A percentile compares a stretch with the other conserved stretches of the same genome.
Evolutionary conservation across 53 echinoderm and acorn worm species (phyloP).

Genomic region (Paelopatides confundens): DNA sequence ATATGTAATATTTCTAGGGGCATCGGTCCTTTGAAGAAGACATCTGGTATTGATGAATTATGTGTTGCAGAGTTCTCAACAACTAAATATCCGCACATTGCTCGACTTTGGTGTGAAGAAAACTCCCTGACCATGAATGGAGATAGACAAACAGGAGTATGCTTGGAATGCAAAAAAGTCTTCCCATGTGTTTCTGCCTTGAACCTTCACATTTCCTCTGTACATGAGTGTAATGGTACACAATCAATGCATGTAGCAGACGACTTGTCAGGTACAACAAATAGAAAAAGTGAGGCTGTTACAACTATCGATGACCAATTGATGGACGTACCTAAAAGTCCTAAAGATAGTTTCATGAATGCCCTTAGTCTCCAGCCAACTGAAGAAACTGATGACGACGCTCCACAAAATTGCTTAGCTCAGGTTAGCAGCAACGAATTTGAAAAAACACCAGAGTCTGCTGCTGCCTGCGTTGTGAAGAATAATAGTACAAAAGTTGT

Average conservation of each 20-base stretch:
- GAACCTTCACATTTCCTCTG: slow-evolving; percentile 62
- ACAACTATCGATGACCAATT: too few species aligned
- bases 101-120: slow-evolving; percentile 96
- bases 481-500: not conserved
- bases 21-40: slow-evolving; percentile 37
- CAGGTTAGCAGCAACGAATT: not conserved
- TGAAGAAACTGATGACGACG: not conserved
- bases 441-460: not conserved
- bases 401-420: not conserved
- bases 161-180: slow-evolving; percentile 76
- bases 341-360: slow-evolving; percentile 36
- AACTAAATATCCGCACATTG: slow-evolving; percentile 88
- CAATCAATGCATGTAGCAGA: not conserved
- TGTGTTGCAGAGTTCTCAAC: slow-evolving; percentile 90
- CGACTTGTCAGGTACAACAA: not conserved
- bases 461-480: not conserved
- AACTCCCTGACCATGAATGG: slow-evolving; percentile 69
- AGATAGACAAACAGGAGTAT: slow-evolving; percentile 58
- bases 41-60: slow-evolving; percentile 83
- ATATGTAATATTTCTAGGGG: not conserved
- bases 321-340: not conserved
- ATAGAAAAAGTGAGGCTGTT: not conserved
- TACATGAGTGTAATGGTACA: not conserved
- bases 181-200: slow-evolving; percentile 93
- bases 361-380: slow-evolving; percentile 35